phyloP scores from a whole-genome alignment of 2,888 invertebrate species.

The Parnassius apollo region DNA sequence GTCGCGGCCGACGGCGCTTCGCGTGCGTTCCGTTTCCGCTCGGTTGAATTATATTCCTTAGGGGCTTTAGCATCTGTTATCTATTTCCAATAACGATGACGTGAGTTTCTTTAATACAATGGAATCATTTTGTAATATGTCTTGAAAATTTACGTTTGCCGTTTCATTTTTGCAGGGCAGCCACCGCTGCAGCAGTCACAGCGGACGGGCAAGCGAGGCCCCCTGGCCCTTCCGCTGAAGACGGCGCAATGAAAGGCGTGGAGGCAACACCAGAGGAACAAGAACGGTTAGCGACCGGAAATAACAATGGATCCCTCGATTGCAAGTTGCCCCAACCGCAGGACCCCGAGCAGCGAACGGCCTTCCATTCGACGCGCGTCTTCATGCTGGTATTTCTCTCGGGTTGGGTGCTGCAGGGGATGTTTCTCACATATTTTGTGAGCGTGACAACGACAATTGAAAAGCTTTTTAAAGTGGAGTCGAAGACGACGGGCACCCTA shows the following conservation, averaged over 20 bases:
- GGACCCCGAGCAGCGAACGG: conserved; percentile 83
- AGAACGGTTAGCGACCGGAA: conserved; percentile 72
- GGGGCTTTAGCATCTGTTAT: conserved; percentile 26
- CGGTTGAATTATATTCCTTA: conserved; percentile 25
- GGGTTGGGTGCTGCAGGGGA: conserved; percentile 93
- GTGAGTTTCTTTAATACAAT: conserved; percentile 51
- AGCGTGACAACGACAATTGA: conserved; percentile 96
- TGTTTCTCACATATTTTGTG: conserved; percentile 97
- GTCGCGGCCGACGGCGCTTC: conserved; percentile 43
- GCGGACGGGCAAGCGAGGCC: conserved; percentile 65
- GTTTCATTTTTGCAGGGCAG: conserved; percentile 67
- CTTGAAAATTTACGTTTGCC: conserved; percentile 27
- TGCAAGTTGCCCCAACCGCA: conserved; percentile 84
- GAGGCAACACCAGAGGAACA: conserved; percentile 77
- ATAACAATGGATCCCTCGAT: conserved; percentile 89
- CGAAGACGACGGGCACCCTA: conserved; percentile 93
- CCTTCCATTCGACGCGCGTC: conserved; percentile 92
- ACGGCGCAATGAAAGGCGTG: conserved; percentile 74
- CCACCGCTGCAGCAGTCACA: conserved; percentile 55
- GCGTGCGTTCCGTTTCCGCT: conserved; percentile 58
- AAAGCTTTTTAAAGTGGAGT: conserved; percentile 94
- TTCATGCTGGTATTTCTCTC: conserved; percentile 94
- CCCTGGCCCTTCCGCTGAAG: conserved; percentile 63
- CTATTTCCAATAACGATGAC: conserved; percentile 52
- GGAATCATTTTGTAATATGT: neutral